Conservation (phyloP, 2,888 invertebrate species). For the Drymonia ruficornis region DNA sequence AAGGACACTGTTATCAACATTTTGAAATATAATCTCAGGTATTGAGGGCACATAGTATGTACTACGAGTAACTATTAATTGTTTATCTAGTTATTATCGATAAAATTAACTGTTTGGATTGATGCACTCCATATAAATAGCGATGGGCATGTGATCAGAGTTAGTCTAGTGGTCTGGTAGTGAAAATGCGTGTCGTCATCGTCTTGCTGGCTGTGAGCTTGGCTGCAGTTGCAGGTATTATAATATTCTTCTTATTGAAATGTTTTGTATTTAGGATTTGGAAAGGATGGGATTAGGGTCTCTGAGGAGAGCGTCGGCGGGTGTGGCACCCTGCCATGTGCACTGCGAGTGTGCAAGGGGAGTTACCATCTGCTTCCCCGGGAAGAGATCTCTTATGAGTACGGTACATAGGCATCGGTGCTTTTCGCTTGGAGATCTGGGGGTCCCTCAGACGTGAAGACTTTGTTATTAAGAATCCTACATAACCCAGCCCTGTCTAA, state of each 20-base stretch:
- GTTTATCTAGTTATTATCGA: constrained; percentile 18
- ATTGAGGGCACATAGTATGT: constrained; percentile 7
- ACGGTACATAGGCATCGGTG: too few species aligned
- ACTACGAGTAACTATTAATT: constrained; percentile 11
- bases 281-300: too few species aligned
- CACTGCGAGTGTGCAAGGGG: too few species aligned
- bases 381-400: too few species aligned
- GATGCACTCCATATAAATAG: constrained; percentile 23
- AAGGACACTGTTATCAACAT: constrained; percentile 9
- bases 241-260: not conserved
- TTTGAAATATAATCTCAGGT: constrained; percentile 18
- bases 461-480: too few species aligned
- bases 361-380: too few species aligned
- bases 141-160: not conserved
- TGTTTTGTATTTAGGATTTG: not conserved
- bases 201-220: constrained; percentile 31
- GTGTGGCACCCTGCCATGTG: too few species aligned
- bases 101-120: constrained; percentile 6
- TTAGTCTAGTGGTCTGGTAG: constrained; percentile 6
- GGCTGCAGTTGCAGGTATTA: constrained; percentile 39
- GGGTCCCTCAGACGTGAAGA: too few species aligned
- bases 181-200: constrained; percentile 27
- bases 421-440: too few species aligned
- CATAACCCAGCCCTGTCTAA: too few species aligned
- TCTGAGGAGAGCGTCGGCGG: too few species aligned